phyloP scores from a whole-genome alignment of 2,113 vertebrate species.

The Melanostigma gelatinosum region DNA sequence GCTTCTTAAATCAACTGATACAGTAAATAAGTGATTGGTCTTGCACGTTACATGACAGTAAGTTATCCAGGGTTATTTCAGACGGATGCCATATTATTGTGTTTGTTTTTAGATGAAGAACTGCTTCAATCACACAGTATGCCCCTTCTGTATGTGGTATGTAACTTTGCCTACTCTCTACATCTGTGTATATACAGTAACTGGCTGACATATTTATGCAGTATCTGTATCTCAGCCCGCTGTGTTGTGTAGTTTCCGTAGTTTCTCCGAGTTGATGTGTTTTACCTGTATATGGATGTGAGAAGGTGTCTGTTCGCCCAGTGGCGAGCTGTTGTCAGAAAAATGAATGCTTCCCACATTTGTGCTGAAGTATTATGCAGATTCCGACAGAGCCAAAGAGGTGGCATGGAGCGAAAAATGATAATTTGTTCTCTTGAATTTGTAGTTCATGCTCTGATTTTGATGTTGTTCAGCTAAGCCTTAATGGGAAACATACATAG shows the following conservation, averaged over 20 bases:
- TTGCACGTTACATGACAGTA: not conserved
- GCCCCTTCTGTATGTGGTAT: not conserved
- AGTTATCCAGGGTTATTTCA: not conserved
- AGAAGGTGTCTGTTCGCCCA: conserved; percentile 11
- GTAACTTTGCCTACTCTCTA: not conserved
- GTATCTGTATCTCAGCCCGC: not conserved
- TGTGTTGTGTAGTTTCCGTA: not conserved
- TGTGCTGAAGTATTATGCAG: not conserved
- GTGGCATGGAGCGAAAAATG: not conserved
- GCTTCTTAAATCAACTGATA: too few relatives aligned
- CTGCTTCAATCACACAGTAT: not conserved
- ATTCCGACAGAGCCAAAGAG: not conserved
- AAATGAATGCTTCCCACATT: not conserved
- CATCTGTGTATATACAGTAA: not conserved
- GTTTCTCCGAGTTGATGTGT: not conserved
- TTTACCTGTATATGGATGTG: conserved; percentile 18
- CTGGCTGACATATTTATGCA: too few relatives aligned
- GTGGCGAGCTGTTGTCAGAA: not conserved
- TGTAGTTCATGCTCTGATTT: too few relatives aligned
- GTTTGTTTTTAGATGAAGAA: too few relatives aligned
- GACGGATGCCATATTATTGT: not conserved
- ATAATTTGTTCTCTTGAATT: too few relatives aligned
- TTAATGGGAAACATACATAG: not conserved
- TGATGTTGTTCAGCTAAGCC: not conserved
- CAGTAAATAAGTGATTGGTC: not conserved